Conservation (phyloP, 2,797 vertebrate genomes). For the Capromys pilorides region DNA sequence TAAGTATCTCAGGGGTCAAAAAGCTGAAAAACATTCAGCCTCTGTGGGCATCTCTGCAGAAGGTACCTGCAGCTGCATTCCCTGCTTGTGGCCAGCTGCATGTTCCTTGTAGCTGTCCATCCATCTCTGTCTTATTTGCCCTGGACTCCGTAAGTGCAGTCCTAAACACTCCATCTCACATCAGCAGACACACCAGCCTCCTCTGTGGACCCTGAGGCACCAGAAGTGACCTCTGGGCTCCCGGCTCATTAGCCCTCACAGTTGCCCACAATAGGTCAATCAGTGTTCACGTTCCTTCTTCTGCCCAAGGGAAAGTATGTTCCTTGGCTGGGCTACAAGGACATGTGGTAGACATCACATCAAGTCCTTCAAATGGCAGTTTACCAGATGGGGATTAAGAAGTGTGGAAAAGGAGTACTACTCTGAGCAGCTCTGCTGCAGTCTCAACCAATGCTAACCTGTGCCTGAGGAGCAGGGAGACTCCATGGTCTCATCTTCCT, state of each 20-base stretch:
- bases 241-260: background rate
- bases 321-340: background rate
- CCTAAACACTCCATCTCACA: background rate
- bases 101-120: background rate
- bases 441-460: background rate
- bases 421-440: background rate
- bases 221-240: background rate
- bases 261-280: background rate
- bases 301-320: background rate
- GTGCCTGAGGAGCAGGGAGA: background rate
- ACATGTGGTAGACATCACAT: background rate
- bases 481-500: background rate
- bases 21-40: background rate
- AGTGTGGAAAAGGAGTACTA: background rate
- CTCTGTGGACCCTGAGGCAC: background rate
- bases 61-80: background rate
- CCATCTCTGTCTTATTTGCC: background rate
- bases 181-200: background rate
- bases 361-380: background rate
- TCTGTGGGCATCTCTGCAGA: background rate
- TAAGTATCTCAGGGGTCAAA: background rate
- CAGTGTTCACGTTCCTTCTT: background rate
- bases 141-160: background rate
- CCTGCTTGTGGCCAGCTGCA: background rate
- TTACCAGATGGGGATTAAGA: background rate